A percentile compares a stretch with the other conserved stretches of the same genome.
These are phyloP conservation scores for Knipowitschia caucasica DNA, from an alignment of 2,797 vertebrate genomes.

Conservation along the genomic window DNA sequence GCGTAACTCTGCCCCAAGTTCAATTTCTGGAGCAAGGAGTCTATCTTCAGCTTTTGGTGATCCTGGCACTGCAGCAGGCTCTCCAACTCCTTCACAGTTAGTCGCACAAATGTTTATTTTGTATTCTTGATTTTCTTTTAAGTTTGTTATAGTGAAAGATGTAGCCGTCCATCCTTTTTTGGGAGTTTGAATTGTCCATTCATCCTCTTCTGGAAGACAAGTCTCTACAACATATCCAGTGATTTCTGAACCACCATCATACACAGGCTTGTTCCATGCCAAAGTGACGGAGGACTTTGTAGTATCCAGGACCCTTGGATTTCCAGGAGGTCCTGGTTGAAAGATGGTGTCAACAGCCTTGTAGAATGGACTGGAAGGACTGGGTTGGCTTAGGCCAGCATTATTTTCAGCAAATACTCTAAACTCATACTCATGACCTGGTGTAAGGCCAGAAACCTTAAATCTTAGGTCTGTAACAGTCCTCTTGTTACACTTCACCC, in stretches of 20 bases:
- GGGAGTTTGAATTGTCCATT: slow-evolving; percentile 94
- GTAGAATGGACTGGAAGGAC: slow-evolving; percentile 88
- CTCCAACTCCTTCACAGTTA: slow-evolving; percentile 94
- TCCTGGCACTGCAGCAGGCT: slow-evolving; percentile 89
- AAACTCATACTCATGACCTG: slow-evolving; percentile 95
- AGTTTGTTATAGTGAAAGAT: slow-evolving; percentile 89
- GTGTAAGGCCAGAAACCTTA: slow-evolving; percentile 91
- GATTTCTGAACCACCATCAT: slow-evolving; percentile 97
- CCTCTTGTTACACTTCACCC: slow-evolving; percentile 97
- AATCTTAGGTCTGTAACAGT: slow-evolving; percentile 90
- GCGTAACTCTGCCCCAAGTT: slow-evolving; percentile 93
- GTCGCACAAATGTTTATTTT: slow-evolving; percentile 94
- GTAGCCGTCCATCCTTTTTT: slow-evolving; percentile 87
- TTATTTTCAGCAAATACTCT: slow-evolving; percentile 96
- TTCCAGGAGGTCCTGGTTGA: slow-evolving; percentile 94
- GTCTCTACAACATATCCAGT: slow-evolving; percentile 97
- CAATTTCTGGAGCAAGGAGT: slow-evolving; percentile 91
- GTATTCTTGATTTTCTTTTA: slow-evolving; percentile 96
- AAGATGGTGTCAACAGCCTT: slow-evolving; percentile 96
- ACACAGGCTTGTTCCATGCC: slow-evolving; percentile 97
- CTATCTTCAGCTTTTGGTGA: slow-evolving; percentile 93
- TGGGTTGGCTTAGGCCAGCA: slow-evolving; percentile 91
- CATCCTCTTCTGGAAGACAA: slow-evolving; percentile 92
- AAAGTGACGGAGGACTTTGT: slow-evolving; percentile 94
- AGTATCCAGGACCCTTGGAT: slow-evolving; percentile 92